These are phyloP conservation scores for Poeciliopsis prolifica DNA, from an alignment of 2,113 vertebrate species.

Conservation along the genomic window DNA sequence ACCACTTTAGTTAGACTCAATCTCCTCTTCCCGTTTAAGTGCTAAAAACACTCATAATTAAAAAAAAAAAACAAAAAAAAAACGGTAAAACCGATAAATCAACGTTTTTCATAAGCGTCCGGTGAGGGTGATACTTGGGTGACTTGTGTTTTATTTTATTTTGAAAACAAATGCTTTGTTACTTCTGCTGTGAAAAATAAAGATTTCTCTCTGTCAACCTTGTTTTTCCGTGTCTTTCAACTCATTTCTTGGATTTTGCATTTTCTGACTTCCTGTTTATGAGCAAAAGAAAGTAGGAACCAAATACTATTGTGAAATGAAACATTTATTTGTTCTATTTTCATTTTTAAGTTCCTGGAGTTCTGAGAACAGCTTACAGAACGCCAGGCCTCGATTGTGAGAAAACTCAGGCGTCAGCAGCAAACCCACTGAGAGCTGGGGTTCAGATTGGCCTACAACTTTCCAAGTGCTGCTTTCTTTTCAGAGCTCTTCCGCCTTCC, in stretches of 20 bases:
- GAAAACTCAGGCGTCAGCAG: slow-evolving; percentile 6
- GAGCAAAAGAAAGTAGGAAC: neutral
- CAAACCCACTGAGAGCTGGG: slow-evolving; percentile 43
- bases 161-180: slow-evolving; percentile 76
- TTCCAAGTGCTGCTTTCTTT: slow-evolving; percentile 33
- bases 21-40: slow-evolving; percentile 34
- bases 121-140: slow-evolving; percentile 56
- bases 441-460: slow-evolving; percentile 45
- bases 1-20: slow-evolving; percentile 23
- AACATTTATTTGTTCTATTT: too few relatives aligned
- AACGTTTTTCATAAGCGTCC: slow-evolving; percentile 51
- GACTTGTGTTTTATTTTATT: slow-evolving; percentile 54
- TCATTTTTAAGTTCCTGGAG: neutral
- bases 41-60: slow-evolving; percentile 24
- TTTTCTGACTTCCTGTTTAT: neutral
- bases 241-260: neutral
- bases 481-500: slow-evolving; percentile 48
- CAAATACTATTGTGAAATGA: neutral
- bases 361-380: neutral
- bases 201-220: slow-evolving; percentile 69
- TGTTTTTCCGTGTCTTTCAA: neutral
- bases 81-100: slow-evolving; percentile 39
- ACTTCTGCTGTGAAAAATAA: slow-evolving; percentile 81
- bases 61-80: slow-evolving; percentile 20
- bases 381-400: slow-evolving; percentile 18